Percentiles rank a stretch among this genome's conserved stretches.
phyloP scores from a whole-genome alignment of 2,113 vertebrate species.

The Eolophus roseicapilla region DNA sequence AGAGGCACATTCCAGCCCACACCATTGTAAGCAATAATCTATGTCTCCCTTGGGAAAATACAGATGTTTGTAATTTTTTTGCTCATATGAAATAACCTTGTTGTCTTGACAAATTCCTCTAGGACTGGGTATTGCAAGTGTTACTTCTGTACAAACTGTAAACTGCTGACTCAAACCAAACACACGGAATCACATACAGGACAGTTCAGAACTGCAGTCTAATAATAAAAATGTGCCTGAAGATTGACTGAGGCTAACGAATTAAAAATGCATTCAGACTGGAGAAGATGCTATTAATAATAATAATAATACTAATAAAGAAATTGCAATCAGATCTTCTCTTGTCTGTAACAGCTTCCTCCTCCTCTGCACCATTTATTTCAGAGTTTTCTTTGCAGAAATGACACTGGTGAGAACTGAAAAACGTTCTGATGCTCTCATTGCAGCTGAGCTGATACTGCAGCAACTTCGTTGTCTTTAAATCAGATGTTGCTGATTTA shows the following conservation, averaged over 20 bases:
- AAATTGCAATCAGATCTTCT: not conserved
- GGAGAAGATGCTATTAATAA: not conserved
- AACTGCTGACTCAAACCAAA: slow-evolving; percentile 54
- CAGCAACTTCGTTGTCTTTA: not conserved
- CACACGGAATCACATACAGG: not conserved
- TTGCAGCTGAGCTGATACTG: not conserved
- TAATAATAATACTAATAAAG: not conserved
- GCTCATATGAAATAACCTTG: slow-evolving; percentile 38
- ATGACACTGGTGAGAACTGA: not conserved
- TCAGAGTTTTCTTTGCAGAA: slow-evolving; percentile 7
- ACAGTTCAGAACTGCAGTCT: slow-evolving; percentile 10
- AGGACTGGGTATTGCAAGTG: slow-evolving; percentile 31
- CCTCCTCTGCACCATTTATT: not conserved
- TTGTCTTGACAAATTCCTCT: slow-evolving; percentile 49
- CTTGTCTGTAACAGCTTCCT: not conserved
- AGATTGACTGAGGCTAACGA: not conserved
- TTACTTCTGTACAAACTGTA: slow-evolving; percentile 55
- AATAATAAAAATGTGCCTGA: slow-evolving; percentile 8
- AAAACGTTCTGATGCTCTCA: not conserved
- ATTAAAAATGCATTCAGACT: not conserved
- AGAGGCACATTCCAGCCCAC: slow-evolving; percentile 51
- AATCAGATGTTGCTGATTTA: slow-evolving; percentile 53
- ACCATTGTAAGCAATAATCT: slow-evolving; percentile 44
- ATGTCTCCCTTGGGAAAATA: slow-evolving; percentile 53
- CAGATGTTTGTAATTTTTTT: slow-evolving; percentile 66